These are phyloP conservation scores for Chrysochloris asiatica DNA, from an alignment of 2,113 vertebrate genomes.

Conservation along the genomic window DNA sequence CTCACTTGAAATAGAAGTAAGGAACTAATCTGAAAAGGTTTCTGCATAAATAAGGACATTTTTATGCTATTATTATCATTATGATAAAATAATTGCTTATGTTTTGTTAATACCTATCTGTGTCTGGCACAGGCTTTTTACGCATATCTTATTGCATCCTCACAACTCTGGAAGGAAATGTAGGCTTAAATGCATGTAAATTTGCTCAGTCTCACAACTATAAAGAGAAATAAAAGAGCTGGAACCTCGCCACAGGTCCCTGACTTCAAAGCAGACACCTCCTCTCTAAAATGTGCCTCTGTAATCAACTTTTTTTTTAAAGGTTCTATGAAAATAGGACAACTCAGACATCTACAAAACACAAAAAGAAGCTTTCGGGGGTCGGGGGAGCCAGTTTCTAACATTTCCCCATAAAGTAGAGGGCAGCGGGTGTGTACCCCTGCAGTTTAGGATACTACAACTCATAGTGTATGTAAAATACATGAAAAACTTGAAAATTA, in stretches of 20 bases:
- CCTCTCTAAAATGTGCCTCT: background rate
- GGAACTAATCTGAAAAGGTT: background rate
- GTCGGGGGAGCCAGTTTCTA: background rate
- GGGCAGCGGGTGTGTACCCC: background rate
- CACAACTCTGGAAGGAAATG: background rate
- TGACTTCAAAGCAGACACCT: background rate
- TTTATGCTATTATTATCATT: background rate
- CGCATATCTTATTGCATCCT: background rate
- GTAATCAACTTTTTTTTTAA: background rate
- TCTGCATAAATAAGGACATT: background rate
- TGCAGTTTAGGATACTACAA: background rate
- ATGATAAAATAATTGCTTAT: background rate
- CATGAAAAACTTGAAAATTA: background rate
- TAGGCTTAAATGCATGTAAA: background rate
- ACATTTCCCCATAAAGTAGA: background rate
- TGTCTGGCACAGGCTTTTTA: background rate
- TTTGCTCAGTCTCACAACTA: background rate
- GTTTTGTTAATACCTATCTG: background rate
- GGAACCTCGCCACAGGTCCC: background rate
- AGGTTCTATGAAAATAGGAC: background rate
- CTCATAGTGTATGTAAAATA: background rate
- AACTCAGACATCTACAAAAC: background rate
- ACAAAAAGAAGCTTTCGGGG: background rate
- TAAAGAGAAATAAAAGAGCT: background rate
- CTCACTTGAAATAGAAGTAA: background rate